Percentiles rank a stretch among this genome's conserved stretches.
phyloP scores from a whole-genome alignment of 2,797 vertebrate species.

The Etheostoma perlongum region DNA sequence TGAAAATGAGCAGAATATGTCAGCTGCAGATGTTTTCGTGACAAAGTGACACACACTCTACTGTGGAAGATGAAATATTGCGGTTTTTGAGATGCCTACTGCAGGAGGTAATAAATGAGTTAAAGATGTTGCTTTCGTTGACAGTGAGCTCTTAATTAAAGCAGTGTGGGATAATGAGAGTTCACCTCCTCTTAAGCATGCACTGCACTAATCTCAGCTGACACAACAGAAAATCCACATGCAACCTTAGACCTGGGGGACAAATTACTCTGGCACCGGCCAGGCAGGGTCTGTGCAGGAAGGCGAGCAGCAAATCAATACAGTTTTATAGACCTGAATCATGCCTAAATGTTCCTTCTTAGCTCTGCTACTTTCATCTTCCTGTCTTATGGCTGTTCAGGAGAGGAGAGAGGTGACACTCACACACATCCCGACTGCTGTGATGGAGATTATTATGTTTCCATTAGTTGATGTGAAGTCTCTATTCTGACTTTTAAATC shows the following conservation, averaged over 20 bases:
- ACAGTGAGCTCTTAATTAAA: slow-evolving; percentile 79
- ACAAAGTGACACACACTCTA: slow-evolving; percentile 26
- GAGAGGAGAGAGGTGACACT: slow-evolving; percentile 34
- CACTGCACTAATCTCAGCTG: slow-evolving; percentile 79
- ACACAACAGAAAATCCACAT: slow-evolving; percentile 81
- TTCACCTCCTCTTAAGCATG: slow-evolving; percentile 73
- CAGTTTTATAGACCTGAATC: slow-evolving; percentile 74
- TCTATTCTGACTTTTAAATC: slow-evolving; percentile 31
- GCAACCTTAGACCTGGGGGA: slow-evolving; percentile 75
- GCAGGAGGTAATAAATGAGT: slow-evolving; percentile 69
- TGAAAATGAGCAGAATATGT: slow-evolving; percentile 18
- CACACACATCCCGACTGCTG: slow-evolving; percentile 20
- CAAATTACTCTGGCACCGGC: slow-evolving; percentile 69
- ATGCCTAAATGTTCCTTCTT: slow-evolving; percentile 69
- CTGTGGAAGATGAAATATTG: slow-evolving; percentile 62
- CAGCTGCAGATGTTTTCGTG: slow-evolving; percentile 48
- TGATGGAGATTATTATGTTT: slow-evolving; percentile 42
- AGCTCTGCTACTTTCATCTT: slow-evolving; percentile 53
- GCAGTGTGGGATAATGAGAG: slow-evolving; percentile 73
- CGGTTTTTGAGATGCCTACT: slow-evolving; percentile 54
- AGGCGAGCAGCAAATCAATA: slow-evolving; percentile 78
- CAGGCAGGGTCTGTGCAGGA: slow-evolving; percentile 68
- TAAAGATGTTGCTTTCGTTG: slow-evolving; percentile 68
- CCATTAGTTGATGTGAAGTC: slow-evolving; percentile 29
- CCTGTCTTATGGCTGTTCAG: slow-evolving; percentile 45